phyloP scores from a whole-genome alignment of 2,113 vertebrate species.

The Heterotis niloticus region DNA sequence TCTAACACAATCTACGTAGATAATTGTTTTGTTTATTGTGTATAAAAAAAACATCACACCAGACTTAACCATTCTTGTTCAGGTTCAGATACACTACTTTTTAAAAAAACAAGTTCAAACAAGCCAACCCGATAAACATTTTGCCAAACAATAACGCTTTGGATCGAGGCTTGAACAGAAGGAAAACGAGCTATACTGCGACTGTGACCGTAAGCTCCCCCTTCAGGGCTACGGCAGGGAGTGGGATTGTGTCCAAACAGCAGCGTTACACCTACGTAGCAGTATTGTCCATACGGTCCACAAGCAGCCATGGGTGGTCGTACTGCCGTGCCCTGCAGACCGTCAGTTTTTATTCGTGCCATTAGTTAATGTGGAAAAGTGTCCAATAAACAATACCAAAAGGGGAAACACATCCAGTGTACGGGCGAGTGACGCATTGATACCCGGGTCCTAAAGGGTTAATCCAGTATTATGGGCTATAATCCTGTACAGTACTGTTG shows the following conservation, averaged over 20 bases:
- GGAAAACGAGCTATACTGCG: slow-evolving; percentile 47
- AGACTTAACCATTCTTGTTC: slow-evolving; percentile 48
- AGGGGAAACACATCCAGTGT: not conserved
- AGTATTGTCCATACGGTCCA: slow-evolving; percentile 1
- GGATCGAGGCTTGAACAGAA: slow-evolving; percentile 66
- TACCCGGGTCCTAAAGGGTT: not conserved
- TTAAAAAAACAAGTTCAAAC: slow-evolving; percentile 41
- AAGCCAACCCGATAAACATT: slow-evolving; percentile 56
- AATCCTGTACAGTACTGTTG: no score
- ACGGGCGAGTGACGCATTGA: not conserved
- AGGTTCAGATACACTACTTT: slow-evolving; percentile 49
- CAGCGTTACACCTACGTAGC: not conserved
- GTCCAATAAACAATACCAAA: slow-evolving; percentile 14
- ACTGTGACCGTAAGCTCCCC: slow-evolving; percentile 24
- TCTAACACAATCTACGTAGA: slow-evolving; percentile 60
- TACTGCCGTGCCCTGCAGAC: not conserved
- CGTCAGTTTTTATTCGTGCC: not conserved
- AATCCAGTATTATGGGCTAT: not conserved
- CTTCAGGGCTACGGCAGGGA: slow-evolving; percentile 27
- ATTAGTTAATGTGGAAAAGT: not conserved
- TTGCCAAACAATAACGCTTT: slow-evolving; percentile 66
- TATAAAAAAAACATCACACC: slow-evolving; percentile 54
- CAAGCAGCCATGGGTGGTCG: not conserved
- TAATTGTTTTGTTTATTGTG: slow-evolving; percentile 40
- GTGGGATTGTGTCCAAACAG: slow-evolving; percentile 11